Evolutionary conservation across 2,113 vertebrate species (phyloP).

Genomic region (Tachuris rubrigastra): DNA sequence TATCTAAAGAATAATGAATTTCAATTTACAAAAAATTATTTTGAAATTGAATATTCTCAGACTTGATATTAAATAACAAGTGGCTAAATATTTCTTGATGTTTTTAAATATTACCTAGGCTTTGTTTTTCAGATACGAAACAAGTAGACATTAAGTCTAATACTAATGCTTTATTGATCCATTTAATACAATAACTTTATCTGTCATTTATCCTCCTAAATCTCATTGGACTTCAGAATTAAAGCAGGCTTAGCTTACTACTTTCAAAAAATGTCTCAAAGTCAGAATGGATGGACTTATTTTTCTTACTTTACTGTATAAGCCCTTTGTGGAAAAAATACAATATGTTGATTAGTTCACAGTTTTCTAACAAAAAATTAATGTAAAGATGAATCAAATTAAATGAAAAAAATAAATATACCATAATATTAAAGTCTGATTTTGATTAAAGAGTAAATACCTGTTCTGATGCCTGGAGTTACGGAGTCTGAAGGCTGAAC

Average conservation of each 20-base stretch:
- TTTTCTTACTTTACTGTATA: neutral
- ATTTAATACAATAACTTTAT: neutral
- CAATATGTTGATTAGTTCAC: neutral
- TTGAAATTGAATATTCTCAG: neutral
- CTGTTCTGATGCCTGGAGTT: neutral
- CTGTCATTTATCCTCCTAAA: neutral
- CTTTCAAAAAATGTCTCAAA: neutral
- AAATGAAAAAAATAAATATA: neutral
- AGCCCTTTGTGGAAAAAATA: neutral
- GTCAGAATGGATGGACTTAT: neutral
- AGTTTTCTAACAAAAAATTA: neutral
- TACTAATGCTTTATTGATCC: neutral
- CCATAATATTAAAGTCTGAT: neutral
- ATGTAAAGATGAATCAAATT: neutral
- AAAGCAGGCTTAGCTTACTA: neutral
- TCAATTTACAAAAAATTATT: neutral
- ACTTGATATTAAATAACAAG: neutral
- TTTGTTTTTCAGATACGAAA: neutral
- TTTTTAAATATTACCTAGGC: neutral
- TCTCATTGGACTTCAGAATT: neutral
- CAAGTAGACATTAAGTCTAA: neutral
- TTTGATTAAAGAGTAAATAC: neutral
- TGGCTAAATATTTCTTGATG: neutral
- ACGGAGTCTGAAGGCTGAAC: neutral
- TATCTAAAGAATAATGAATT: neutral